phyloP scores from a whole-genome alignment of 2,113 vertebrate species.

The Choloepus hoffmanni region DNA sequence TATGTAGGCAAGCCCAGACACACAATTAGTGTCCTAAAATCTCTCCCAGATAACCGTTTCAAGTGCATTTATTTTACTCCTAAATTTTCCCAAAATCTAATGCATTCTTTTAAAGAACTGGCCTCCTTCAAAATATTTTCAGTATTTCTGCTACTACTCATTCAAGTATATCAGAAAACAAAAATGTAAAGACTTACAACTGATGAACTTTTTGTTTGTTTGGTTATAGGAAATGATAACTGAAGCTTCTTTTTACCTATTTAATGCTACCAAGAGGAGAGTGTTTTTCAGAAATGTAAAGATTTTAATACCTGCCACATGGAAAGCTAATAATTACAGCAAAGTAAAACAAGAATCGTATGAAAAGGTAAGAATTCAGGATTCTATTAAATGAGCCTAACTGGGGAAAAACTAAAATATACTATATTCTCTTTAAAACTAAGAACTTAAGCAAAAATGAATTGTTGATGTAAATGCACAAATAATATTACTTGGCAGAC shows the following conservation, averaged over 20 bases:
- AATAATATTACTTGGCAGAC: neutral
- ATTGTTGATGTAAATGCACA: neutral
- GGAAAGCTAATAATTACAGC: slow-evolving; percentile 77
- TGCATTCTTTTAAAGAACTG: neutral
- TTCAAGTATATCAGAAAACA: neutral
- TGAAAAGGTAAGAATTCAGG: slow-evolving; percentile 80
- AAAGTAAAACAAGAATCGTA: slow-evolving; percentile 80
- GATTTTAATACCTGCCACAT: slow-evolving; percentile 85
- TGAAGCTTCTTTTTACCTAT: slow-evolving; percentile 84
- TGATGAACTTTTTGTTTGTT: slow-evolving; percentile 56
- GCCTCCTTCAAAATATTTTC: slow-evolving; percentile 19
- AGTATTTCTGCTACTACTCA: neutral
- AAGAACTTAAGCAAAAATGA: slow-evolving; percentile 40
- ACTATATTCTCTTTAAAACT: neutral
- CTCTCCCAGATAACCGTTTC: neutral
- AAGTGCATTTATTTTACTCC: neutral
- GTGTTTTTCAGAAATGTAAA: slow-evolving; percentile 85
- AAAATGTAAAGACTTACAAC: neutral
- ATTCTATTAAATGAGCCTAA: slow-evolving; percentile 23
- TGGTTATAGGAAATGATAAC: slow-evolving; percentile 85
- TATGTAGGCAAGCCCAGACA: slow-evolving; percentile 49
- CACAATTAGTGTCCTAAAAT: neutral
- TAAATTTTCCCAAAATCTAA: neutral
- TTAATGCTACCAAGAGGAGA: slow-evolving; percentile 84
- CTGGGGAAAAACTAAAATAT: neutral